These are phyloP conservation scores for Tauraco erythrolophus DNA, from an alignment of 2,113 vertebrate genomes.

Conservation along the genomic window DNA sequence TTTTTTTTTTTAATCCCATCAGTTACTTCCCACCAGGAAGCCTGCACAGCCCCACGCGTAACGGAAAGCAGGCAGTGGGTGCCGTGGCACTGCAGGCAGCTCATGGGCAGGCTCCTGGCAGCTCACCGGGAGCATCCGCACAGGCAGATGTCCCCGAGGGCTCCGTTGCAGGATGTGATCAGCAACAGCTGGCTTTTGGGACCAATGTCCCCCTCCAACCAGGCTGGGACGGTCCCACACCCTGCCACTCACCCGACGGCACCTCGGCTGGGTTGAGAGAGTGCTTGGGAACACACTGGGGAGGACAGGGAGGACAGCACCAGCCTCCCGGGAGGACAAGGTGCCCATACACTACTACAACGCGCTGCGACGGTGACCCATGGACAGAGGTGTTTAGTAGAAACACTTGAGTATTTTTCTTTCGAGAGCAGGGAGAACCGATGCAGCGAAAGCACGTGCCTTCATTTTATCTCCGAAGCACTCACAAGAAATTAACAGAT, in stretches of 20 bases:
- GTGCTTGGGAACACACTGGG: rapidly evolving
- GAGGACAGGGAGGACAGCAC: not conserved
- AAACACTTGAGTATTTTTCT: not conserved
- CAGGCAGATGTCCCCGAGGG: not conserved
- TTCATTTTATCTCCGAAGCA: conserved; percentile 12
- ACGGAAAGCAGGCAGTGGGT: rapidly evolving
- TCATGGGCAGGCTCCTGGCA: not conserved
- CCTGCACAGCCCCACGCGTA: rapidly evolving
- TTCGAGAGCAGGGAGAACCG: not conserved
- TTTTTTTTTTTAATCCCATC: not conserved
- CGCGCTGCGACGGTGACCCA: rapidly evolving
- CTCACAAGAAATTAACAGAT: conserved; percentile 68
- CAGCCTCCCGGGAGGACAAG: not conserved
- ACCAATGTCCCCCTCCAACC: not conserved
- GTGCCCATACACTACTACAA: not conserved
- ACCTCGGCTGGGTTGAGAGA: not conserved
- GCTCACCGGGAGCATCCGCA: not conserved
- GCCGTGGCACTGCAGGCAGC: not conserved
- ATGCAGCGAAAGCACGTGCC: not conserved
- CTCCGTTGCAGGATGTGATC: rapidly evolving
- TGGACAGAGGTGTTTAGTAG: not conserved
- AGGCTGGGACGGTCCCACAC: not conserved
- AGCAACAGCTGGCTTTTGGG: not conserved
- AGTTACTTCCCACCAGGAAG: rapidly evolving
- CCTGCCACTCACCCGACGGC: rapidly evolving